phyloP scores from a whole-genome alignment of 2,888 invertebrate genomes.

The Dasysyrphus albostriatus region DNA sequence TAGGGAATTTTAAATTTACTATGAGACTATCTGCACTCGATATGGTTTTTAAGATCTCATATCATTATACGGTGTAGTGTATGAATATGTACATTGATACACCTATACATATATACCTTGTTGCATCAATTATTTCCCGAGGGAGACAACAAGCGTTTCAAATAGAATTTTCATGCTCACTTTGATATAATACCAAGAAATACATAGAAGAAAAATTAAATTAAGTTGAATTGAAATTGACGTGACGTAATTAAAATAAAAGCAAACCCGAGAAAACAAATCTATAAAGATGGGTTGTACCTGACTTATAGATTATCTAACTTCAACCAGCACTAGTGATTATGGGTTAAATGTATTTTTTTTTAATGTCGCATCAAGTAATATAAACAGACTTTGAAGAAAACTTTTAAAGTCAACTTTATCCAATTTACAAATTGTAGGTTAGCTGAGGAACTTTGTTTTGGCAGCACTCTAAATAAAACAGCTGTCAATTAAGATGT shows the following conservation, averaged over 20 bases:
- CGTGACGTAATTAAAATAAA: neutral
- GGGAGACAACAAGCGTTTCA: constrained; percentile 2
- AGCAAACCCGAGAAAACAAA: neutral
- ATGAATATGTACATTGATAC: no score
- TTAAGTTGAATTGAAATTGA: neutral
- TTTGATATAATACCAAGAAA: constrained; percentile 22
- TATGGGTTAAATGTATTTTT: no score
- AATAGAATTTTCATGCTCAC: constrained; percentile 22
- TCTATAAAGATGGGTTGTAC: neutral
- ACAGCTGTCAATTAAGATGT: no score
- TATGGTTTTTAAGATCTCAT: constrained; percentile 4
- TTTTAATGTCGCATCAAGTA: no score
- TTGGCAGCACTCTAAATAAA: no score
- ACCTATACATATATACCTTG: neutral
- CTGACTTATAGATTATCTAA: no score
- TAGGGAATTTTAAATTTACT: constrained; percentile 15
- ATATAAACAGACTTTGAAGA: no score
- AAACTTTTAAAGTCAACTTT: no score
- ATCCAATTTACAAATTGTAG: no score
- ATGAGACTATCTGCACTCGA: constrained; percentile 10
- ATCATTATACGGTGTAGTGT: neutral
- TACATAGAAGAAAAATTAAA: constrained; percentile 8
- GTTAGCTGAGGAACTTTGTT: no score
- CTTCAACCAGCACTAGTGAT: no score
- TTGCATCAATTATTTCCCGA: constrained; percentile 7